Evolutionary conservation across 30 jellyfish, hydroid and myxozoan genomes (phyloP), one percentile per base, ranked within the genome.

Genomic region (Aurelia sp.): DNA sequence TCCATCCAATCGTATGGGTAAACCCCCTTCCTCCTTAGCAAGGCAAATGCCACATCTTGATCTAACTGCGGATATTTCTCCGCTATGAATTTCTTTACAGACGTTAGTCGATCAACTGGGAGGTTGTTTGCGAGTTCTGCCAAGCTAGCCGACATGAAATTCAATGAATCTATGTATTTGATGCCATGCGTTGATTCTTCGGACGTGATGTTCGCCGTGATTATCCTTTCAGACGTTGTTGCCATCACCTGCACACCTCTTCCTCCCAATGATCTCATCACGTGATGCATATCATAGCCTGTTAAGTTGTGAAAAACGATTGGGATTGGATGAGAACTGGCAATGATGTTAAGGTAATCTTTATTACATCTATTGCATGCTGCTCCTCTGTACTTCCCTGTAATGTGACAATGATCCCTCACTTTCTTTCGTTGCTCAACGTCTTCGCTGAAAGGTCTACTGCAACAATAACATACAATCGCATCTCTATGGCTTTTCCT

Each of bases 1-100:
- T 85, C 60, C 86, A 85, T 65, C 68, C 65, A 85, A 18, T 85
- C 95, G 63, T 85, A 85, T 35, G 95, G 95, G 48, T 85, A 85
- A 15, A 85, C 92, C 4, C 95, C 93, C 48, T 85, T 85, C 47
- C 95, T 35, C 48, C 62, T 41, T 68, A 85, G 38, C 60, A 85
- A 38, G 63, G 17, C 21, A 18, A 78, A 78, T 0, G 53, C 53
- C 0, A 1, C 13, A 16, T 11, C 0, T 4, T 8, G 15, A 3
- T 59, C 9, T 0, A 38, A 7, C 50, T 4, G 9, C 0, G 50
- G 50, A 7, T 38, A 38, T 7, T 7, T 59, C 10, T 8, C 8
- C 69, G 27, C 27, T 21, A 21, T 17, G 69, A 17, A 59, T 17
- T 21, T 12, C 12, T 19, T 6, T 5, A 59, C 21, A 8, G 78